Base-by-base conservation (phyloP, 2,797 vertebrate species). In the Protosalanx chinensis region DNA sequence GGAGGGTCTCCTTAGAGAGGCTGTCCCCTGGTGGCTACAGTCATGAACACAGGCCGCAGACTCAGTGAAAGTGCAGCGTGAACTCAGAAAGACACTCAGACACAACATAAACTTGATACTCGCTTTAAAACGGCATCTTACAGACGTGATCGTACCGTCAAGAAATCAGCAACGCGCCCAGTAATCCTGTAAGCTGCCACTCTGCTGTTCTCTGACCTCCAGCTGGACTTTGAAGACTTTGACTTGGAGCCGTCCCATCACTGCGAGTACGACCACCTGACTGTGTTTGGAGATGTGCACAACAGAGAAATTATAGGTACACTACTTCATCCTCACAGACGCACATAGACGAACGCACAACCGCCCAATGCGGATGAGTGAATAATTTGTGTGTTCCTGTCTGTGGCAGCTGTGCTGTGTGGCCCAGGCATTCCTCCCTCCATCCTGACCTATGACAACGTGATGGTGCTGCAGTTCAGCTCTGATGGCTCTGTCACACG, bases 171-270 rank as follows among this genome's bases (percentile, higher is more conserved):
- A 1, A 56, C n/a, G 51, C 18, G 16, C 6, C 18, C 51, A 3
- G 18, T 56, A n/a, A n/a, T 56, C 51, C 51, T 56, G 18, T 56
- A 56, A 46, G 41, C 41, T 13, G 7, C 10, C 41, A 3, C 15
- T 1, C 0, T n/a, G 30, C 32, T 76, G 35, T 65, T 67, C 5
- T 72, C 70, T 33, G 56, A 63, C 76, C 72, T 81, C 68, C 88
- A 96, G 94, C 88, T 97, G 13, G 91, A 89, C 20, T 95, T 95
- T 79, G 77, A 90, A n/a, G 90, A 88, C 58, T 92, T 96, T 82
- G 84, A 94, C 75, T 66, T 94, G 83, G 94, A 97, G 80, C 90
- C 93, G 58, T 93, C 88, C 0, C 87, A 93, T 74, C 77, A 86
- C 41, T 96, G 95, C 66, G 77, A 79, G 68, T 95, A 90, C 0